Conservation (phyloP, 2,113 vertebrate genomes). For the Synchiropus splendidus region DNA sequence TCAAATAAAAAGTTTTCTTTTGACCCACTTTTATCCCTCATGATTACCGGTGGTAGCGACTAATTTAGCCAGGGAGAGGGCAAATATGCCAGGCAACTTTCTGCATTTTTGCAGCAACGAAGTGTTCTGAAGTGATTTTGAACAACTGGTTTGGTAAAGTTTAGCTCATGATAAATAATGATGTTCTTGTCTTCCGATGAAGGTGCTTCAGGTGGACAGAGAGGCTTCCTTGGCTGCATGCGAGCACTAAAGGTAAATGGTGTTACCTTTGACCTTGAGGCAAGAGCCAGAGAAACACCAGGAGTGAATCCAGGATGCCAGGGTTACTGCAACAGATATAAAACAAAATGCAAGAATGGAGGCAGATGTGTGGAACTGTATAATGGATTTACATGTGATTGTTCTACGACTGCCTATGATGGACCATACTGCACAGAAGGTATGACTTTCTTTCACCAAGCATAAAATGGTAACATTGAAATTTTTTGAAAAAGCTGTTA, state of each 20-base stretch:
- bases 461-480: not conserved
- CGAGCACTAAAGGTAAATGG: constrained; percentile 86
- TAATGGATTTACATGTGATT: constrained; percentile 88
- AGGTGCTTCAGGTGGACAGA: constrained; percentile 89
- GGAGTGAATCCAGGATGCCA: constrained; percentile 89
- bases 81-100: too few relatives aligned
- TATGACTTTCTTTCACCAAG: constrained; percentile 31
- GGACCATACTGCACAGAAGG: constrained; percentile 88
- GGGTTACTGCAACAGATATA: constrained; percentile 85
- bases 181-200: not conserved
- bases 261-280: constrained; percentile 82
- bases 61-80: too few relatives aligned
- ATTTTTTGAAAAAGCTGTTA: not conserved
- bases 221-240: constrained; percentile 90
- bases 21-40: too few relatives aligned
- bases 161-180: too few relatives aligned
- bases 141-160: too few relatives aligned
- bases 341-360: constrained; percentile 80
- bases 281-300: constrained; percentile 73
- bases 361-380: constrained; percentile 92
- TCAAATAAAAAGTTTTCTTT: too few relatives aligned
- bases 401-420: constrained; percentile 80
- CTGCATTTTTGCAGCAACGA: too few relatives aligned
- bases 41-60: too few relatives aligned
- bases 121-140: too few relatives aligned